Percentiles rank a stretch among this genome's conserved stretches.
Conservation (phyloP, 92 coral and sea anemone species). For the Meandrina meandrites region DNA sequence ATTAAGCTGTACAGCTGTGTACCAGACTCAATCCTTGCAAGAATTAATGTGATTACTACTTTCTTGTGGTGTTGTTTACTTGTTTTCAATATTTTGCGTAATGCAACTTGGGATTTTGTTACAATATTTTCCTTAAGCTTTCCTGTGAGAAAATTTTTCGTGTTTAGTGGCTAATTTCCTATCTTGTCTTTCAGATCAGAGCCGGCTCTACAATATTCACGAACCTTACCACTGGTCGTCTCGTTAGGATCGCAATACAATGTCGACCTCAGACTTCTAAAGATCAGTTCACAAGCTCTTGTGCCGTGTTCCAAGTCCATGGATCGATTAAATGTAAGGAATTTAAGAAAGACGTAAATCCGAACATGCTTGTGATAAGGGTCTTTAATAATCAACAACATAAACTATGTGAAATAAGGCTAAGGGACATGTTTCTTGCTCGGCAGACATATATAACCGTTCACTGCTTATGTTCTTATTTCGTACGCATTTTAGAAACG, state of each 20-base stretch:
- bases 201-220: not conserved
- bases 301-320: slow-evolving; percentile 22
- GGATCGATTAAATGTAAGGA: slow-evolving; percentile 8
- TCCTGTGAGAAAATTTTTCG: not conserved
- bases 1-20: too few relatives aligned
- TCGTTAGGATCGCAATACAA: slow-evolving; percentile 7
- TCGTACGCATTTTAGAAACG: too few relatives aligned
- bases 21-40: too few relatives aligned
- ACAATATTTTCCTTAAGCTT: not conserved
- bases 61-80: too few relatives aligned
- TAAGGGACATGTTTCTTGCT: too few relatives aligned
- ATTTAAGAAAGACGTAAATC: not conserved
- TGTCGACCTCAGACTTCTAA: not conserved
- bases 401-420: too few relatives aligned
- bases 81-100: too few relatives aligned
- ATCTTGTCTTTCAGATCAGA: not conserved
- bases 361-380: not conserved
- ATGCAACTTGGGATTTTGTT: not conserved
- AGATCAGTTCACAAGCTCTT: not conserved
- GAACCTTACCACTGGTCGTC: not conserved
- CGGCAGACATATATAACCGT: too few relatives aligned
- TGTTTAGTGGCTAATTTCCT: not conserved
- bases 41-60: too few relatives aligned
- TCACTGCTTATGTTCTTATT: too few relatives aligned
- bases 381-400: too few relatives aligned